phyloP scores from a whole-genome alignment of 2,113 vertebrate species.

The Peromyscus maniculatus region DNA sequence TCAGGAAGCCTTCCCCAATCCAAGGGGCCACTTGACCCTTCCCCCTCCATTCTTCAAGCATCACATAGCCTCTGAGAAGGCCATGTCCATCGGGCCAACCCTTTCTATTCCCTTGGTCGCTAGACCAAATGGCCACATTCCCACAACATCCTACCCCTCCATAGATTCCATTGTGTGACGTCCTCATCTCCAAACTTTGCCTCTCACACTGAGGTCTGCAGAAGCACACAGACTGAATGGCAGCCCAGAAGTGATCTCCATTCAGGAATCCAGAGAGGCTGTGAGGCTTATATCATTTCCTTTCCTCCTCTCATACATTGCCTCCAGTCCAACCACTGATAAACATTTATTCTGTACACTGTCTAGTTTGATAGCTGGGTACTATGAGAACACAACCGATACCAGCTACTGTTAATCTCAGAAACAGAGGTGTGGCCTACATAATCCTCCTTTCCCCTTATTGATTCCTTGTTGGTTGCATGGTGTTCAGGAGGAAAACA shows the following conservation, averaged over 20 bases:
- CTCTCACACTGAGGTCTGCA: neutral
- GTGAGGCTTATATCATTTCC: neutral
- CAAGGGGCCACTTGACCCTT: too few species aligned
- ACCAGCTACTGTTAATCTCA: neutral
- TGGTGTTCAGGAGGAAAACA: slow-evolving; percentile 13
- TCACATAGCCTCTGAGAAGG: too few species aligned
- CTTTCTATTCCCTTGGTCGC: too few species aligned
- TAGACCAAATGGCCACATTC: too few species aligned
- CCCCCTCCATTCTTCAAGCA: too few species aligned
- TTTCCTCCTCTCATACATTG: neutral
- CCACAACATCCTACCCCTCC: neutral
- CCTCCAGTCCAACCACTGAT: neutral
- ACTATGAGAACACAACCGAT: neutral
- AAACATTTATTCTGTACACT: neutral
- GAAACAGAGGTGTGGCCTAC: neutral
- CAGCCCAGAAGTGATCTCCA: neutral
- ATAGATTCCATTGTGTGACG: neutral
- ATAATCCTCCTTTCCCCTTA: neutral
- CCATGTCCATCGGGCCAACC: too few species aligned
- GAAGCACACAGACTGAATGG: neutral
- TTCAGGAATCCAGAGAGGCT: neutral
- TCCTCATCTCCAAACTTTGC: neutral
- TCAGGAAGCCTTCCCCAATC: too few species aligned
- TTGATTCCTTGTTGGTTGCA: neutral
- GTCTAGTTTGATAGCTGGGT: neutral